Evolutionary conservation across 2,888 invertebrate species (phyloP).

Genomic region (Ryuthela nishihirai): DNA sequence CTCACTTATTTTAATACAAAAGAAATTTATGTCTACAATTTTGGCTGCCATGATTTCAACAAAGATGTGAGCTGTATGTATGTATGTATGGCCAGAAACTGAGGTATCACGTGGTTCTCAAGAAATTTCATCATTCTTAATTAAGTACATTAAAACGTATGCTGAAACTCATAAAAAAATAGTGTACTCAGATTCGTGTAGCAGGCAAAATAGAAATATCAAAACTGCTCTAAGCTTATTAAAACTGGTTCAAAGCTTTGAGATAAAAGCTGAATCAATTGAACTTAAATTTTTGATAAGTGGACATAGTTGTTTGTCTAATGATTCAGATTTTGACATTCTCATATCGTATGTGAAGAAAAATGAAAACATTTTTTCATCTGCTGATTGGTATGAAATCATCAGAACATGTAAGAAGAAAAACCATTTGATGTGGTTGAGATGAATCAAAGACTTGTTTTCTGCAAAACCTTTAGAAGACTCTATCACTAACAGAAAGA

Average conservation of each 20-base stretch:
- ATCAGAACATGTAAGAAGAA: slow-evolving; percentile 10
- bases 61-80: neutral
- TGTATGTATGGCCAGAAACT: neutral
- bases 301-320: slow-evolving; percentile 1
- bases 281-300: slow-evolving; percentile 1
- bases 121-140: neutral
- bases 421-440: too few species aligned
- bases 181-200: neutral
- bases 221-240: neutral
- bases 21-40: too few species aligned
- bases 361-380: neutral
- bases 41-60: too few species aligned
- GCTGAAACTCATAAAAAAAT: neutral
- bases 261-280: slow-evolving; percentile 6
- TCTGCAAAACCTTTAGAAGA: neutral
- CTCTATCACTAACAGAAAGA: too few species aligned
- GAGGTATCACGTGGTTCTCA: neutral
- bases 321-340: slow-evolving; percentile 2
- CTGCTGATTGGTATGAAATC: slow-evolving; percentile 3
- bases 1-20: too few species aligned
- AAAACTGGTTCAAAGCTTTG: slow-evolving; percentile 3
- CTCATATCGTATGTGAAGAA: slow-evolving; percentile 1
- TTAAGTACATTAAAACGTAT: neutral
- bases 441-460: neutral
- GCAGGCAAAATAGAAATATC: neutral